Evolutionary conservation across 2,113 vertebrate species (phyloP), one percentile per base, ranked within the genome.

Genomic region (Proteles cristata): DNA sequence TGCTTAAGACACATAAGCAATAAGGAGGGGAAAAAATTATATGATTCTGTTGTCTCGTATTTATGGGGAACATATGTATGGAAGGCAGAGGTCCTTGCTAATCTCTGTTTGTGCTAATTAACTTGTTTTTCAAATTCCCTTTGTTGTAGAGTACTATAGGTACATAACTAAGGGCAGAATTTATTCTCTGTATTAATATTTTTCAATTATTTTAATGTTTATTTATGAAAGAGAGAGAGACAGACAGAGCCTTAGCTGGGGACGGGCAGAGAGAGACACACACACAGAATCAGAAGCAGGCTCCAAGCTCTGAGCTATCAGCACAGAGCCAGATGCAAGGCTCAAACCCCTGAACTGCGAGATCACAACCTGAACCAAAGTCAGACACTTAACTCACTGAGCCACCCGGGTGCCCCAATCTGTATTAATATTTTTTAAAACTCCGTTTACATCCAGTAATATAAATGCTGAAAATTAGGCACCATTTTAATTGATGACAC

Each of bases 401-500:
- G 21, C 58, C 58, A 61, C 58, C 55, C 8, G 8, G 21, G 58
- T 61, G 58, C 58, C 58, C 21, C 58, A 61, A 61, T 61, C 58
- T 61, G 58, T 33, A 21, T 68, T 28, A 43, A 82, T 39, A 77
- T 39, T 50, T 90, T 94, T 86, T 39, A 16, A 86, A 86, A 77
- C 14, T 77, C 53, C n/a, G 31, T 66, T 89, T 97, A 69, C 11
- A 74, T 39, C 83, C 39, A 85, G 81, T 93, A 94, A 82, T 35
- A 17, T 16, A 92, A 65, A 28, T 69, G 12, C 73, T 83, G 55
- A 84, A 92, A 69, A 85, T 88, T 86, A 85, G 65, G 8, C 33
- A 76, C 33, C 16, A 33, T 84, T 97, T 81, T 94, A 63, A 84
- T 74, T 71, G 74, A 77, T 84, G 88, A 43, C 26, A 61, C 85